Conservation (phyloP, 2,888 invertebrate species). For the Lamellibrachia columna region DNA sequence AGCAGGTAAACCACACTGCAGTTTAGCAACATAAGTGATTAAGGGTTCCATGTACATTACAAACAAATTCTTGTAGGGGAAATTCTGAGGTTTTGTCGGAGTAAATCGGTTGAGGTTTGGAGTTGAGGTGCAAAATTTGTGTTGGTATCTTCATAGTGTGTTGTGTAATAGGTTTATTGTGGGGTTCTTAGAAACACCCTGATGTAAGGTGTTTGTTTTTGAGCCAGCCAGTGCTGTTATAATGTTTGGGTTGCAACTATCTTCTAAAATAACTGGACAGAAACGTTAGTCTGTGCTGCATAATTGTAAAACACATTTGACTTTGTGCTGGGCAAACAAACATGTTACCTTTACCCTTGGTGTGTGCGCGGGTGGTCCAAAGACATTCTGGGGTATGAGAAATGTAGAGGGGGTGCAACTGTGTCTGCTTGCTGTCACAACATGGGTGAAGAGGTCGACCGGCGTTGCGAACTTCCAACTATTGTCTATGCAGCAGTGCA, state of each 20-base stretch:
- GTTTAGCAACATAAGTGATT: background rate
- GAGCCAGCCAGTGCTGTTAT: background rate
- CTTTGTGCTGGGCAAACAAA: background rate
- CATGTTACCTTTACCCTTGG: background rate
- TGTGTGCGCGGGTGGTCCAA: background rate
- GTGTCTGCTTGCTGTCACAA: slow-evolving; percentile 12
- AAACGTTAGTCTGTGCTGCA: background rate
- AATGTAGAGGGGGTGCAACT: background rate
- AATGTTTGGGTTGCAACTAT: background rate
- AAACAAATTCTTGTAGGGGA: background rate
- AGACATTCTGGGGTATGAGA: background rate
- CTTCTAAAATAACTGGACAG: background rate
- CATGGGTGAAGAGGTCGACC: background rate
- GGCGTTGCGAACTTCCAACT: background rate
- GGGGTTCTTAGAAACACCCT: background rate
- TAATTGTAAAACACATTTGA: background rate
- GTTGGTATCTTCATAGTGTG: background rate
- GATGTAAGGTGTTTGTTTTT: background rate
- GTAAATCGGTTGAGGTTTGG: background rate
- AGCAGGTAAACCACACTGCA: background rate
- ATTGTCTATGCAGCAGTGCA: background rate
- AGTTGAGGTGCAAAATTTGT: slow-evolving; percentile 9
- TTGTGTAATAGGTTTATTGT: background rate
- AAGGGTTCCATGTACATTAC: background rate
- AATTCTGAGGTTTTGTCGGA: background rate